A percentile compares a stretch with the other conserved stretches of the same genome.
Evolutionary conservation across 2,888 invertebrate genomes (phyloP).

Genomic region (Achlya flavicornis): DNA sequence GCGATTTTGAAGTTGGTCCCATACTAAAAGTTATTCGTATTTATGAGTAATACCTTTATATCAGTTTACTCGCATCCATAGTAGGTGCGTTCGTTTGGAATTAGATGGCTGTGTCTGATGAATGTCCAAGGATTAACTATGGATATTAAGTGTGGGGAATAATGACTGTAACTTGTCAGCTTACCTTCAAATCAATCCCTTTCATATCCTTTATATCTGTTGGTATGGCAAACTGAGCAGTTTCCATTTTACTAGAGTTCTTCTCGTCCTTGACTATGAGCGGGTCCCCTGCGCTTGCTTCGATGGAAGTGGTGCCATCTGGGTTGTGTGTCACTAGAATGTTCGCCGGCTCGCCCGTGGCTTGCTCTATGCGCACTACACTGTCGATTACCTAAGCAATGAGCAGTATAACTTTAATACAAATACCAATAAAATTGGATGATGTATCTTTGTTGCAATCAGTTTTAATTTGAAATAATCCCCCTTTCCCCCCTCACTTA

Average conservation of each 20-base stretch:
- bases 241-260: constrained; percentile 61
- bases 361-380: constrained; percentile 79
- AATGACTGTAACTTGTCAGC: background rate
- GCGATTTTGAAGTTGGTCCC: too few species aligned
- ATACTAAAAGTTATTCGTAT: too few species aligned
- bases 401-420: background rate
- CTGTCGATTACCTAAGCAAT: constrained; percentile 74
- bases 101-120: too few species aligned
- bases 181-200: constrained; percentile 76
- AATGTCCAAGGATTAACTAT: too few species aligned
- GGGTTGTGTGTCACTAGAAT: constrained; percentile 80
- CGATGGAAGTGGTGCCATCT: constrained; percentile 80
- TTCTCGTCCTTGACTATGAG: constrained; percentile 85
- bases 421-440: background rate
- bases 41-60: too few species aligned
- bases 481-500: too few species aligned
- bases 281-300: constrained; percentile 71
- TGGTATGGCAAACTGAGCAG: constrained; percentile 77
- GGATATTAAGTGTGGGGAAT: too few species aligned
- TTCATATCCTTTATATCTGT: constrained; percentile 80
- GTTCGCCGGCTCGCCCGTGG: constrained; percentile 78
- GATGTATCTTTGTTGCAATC: too few species aligned
- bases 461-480: too few species aligned
- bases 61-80: too few species aligned
- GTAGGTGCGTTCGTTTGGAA: too few species aligned